These are phyloP conservation scores for Synergus itoensis DNA, from an alignment of 2,888 invertebrate species.

Conservation along the genomic window DNA sequence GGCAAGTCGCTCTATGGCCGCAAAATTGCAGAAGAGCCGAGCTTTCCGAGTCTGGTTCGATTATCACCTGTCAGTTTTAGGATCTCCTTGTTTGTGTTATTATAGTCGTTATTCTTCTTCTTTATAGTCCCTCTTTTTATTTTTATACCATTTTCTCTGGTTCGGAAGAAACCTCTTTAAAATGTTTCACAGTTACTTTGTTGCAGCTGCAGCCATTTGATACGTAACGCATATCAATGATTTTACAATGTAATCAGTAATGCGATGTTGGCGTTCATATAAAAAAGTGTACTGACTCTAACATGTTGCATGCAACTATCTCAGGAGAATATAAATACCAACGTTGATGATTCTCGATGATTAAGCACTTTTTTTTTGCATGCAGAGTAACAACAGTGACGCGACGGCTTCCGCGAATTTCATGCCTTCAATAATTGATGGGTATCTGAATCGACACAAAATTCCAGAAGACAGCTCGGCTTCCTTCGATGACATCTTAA, in stretches of 20 bases:
- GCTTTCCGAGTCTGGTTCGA: slow-evolving; percentile 48
- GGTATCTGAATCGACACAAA: slow-evolving; percentile 14
- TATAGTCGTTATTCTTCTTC: slow-evolving; percentile 33
- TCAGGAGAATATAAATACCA: background rate
- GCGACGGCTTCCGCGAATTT: background rate
- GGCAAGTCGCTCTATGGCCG: slow-evolving; percentile 45
- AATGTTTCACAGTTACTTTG: slow-evolving; percentile 11
- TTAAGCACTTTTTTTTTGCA: background rate
- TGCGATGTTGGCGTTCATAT: slow-evolving; percentile 48
- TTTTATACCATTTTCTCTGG: slow-evolving; percentile 9
- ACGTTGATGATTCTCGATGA: background rate
- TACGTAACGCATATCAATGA: background rate
- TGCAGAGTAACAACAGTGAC: background rate
- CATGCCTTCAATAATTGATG: background rate
- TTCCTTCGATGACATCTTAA: slow-evolving; percentile 48
- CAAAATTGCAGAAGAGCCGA: slow-evolving; percentile 48
- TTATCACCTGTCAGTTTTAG: slow-evolving; percentile 64
- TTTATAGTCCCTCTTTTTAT: slow-evolving; percentile 16
- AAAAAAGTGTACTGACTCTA: background rate
- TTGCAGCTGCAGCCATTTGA: background rate
- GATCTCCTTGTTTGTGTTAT: slow-evolving; percentile 49
- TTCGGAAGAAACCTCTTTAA: background rate
- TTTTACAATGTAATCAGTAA: slow-evolving; percentile 25
- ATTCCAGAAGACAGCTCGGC: slow-evolving; percentile 51
- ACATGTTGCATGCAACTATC: background rate